Conservation (phyloP, 2,888 invertebrate species). For the Aricia artaxerxes region DNA sequence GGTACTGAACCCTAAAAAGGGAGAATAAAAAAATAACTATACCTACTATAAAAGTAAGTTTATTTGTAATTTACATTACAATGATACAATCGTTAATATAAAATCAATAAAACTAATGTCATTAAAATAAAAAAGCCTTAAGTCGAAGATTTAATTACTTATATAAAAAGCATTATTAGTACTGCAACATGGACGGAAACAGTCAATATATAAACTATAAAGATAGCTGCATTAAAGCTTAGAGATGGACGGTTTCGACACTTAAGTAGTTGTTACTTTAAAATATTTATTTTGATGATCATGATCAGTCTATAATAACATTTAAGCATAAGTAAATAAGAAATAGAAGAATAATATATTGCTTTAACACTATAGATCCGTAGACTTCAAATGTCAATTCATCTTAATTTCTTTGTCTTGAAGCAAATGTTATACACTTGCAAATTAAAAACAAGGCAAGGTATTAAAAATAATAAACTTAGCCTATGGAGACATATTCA, state of each 20-base stretch:
- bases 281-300: not conserved
- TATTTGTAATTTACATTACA: slow-evolving; percentile 5
- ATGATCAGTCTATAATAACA: not conserved
- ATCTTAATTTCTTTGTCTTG: too few species aligned
- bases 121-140: not conserved
- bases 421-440: not conserved
- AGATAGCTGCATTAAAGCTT: not conserved
- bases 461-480: not conserved
- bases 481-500: not conserved
- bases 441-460: not conserved
- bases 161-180: not conserved
- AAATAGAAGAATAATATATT: not conserved
- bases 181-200: slow-evolving; percentile 3
- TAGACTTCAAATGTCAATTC: too few species aligned
- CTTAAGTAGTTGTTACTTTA: not conserved
- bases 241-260: not conserved
- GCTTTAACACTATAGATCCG: not conserved
- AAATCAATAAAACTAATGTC: not conserved
- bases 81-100: not conserved
- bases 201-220: not conserved
- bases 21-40: not conserved
- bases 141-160: not conserved
- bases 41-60: not conserved
- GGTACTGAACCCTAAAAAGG: not conserved
- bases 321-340: not conserved